phyloP scores from a whole-genome alignment of 2,888 invertebrate genomes.

The Dysmachus trigonus region DNA sequence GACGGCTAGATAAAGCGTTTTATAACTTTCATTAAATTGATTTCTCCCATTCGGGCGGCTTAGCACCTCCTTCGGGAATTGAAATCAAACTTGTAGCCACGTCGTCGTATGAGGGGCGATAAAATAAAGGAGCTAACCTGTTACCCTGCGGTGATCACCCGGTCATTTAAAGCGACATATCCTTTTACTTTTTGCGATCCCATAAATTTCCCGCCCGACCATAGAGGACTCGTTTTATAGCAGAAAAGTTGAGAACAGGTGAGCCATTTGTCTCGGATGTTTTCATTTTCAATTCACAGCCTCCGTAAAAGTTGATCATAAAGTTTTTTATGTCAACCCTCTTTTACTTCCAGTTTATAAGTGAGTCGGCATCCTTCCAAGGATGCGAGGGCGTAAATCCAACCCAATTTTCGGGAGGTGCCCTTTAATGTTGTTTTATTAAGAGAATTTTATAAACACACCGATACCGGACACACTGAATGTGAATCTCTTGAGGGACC shows the following conservation, averaged over 20 bases:
- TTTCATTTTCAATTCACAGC: conserved; percentile 36
- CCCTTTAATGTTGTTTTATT: not conserved
- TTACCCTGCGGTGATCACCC: conserved; percentile 19
- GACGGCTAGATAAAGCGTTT: not conserved
- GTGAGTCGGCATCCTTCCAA: not conserved
- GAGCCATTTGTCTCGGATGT: conserved; percentile 26
- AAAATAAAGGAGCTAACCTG: conserved; percentile 27
- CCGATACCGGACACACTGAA: not conserved
- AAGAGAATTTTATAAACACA: conserved; percentile 15
- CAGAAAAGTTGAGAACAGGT: not conserved
- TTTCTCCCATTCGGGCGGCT: not conserved
- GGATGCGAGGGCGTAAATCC: not conserved
- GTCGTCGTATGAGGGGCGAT: not conserved
- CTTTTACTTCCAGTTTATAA: conserved; percentile 5
- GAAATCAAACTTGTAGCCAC: conserved; percentile 3
- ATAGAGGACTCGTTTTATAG: not conserved
- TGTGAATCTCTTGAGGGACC: not conserved
- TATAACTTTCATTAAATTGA: not conserved
- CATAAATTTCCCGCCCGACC: not conserved
- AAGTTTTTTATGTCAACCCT: conserved; percentile 34
- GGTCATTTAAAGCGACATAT: conserved; percentile 4
- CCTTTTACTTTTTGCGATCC: conserved; percentile 8
- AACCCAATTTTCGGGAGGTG: conserved; percentile 6
- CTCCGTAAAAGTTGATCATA: conserved; percentile 18
- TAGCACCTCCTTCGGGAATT: not conserved